Evolutionary conservation across 2,113 vertebrate genomes (phyloP), one percentile per base, ranked within the genome.

Genomic region (Epinephelus fuscoguttatus): DNA sequence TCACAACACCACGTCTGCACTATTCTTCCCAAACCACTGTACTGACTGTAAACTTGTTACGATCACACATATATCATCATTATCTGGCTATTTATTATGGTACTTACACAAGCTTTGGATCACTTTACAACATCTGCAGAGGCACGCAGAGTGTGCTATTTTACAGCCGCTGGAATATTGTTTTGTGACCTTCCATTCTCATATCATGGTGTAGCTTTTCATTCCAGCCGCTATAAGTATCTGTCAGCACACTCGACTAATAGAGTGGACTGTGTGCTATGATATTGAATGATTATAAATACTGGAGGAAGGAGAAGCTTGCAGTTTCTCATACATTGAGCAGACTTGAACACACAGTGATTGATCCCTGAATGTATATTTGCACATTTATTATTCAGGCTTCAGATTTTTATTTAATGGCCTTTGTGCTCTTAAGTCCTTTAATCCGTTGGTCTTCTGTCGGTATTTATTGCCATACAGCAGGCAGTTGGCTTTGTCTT

Each of bases 21-120:
- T 55, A 4, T 30, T 59, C 25, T 13, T 71, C 18, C 27, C 14
- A 50, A 70, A 50, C 53, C 30, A 25, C 23, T 71, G n/a, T 14
- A 21, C 27, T 27, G 23, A 57, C 19, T 70, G 42, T 66, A 61
- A 62, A 80, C 53, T 33, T 64, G 50, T 57, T 67, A 61, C 25
- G 47, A 61, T 23, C 60, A 3, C 52, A 71, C 53, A 66, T 64
- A 60, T n/a, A 71, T 70, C 13, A 62, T 18, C 17, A 40, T 55
- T 77, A 72, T 61, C n/a, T 57, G 11, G 1, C 19, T 66, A n/a
- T 78, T 79, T 82, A 83, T 67, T 70, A 6, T n/a, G 33, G 67
- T 47, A 2, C 64, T 68, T 57, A 19, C 19, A 47, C 23, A 64
- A 23, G 47, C n/a, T 76, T 61, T 17, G 27, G 14, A 19, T 23